Conservation (phyloP, 2,797 vertebrate species). For the Melanotaenia parkinsoni region DNA sequence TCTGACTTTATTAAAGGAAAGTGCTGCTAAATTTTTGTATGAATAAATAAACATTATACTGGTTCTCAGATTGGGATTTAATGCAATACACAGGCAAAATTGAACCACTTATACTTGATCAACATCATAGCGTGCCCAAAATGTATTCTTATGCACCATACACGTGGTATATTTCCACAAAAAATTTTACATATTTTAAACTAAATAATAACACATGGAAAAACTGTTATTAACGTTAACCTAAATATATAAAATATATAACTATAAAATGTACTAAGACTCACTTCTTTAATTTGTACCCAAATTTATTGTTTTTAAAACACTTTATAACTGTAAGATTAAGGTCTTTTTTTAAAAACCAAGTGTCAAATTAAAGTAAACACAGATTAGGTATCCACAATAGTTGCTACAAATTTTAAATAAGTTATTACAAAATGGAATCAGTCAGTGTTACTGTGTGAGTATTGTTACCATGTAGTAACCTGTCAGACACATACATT, state of each 20-base stretch:
- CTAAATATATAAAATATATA: too few species aligned
- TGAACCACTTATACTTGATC: too few species aligned
- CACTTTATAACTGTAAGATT: slow-evolving; percentile 13
- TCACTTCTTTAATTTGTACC: background rate
- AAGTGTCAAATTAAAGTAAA: slow-evolving; percentile 3
- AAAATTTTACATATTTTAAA: too few species aligned
- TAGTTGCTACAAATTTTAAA: background rate
- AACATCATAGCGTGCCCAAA: too few species aligned
- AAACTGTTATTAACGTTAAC: too few species aligned
- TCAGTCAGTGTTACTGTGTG: background rate
- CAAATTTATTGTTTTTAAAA: background rate
- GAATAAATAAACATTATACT: slow-evolving; percentile 31
- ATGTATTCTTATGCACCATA: too few species aligned
- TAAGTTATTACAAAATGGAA: background rate
- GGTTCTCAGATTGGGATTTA: slow-evolving; percentile 18
- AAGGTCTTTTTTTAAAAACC: background rate
- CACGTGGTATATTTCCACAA: too few species aligned
- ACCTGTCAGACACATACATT: background rate
- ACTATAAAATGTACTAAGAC: too few species aligned
- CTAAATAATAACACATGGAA: too few species aligned
- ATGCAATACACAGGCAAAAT: slow-evolving; percentile 13
- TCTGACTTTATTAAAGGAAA: slow-evolving; percentile 36
- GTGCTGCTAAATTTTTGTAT: slow-evolving; percentile 15
- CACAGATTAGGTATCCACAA: background rate
- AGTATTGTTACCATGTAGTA: background rate